Base-by-base conservation (phyloP, 2,113 vertebrate species). In the Hepsetus odoe region DNA sequence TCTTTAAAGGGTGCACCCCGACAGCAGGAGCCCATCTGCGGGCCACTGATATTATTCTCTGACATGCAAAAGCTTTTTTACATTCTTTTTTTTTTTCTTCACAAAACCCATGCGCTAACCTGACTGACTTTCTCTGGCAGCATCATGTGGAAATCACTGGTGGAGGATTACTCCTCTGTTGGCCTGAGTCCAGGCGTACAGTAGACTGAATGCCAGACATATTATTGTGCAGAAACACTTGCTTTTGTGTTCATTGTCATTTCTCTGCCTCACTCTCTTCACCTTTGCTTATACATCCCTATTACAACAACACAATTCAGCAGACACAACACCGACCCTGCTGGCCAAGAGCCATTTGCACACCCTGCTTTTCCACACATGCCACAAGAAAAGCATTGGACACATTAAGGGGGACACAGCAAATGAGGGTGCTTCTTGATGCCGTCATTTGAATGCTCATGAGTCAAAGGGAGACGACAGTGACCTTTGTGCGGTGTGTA, bases 91-190 rank as follows among this genome's bases (percentile, higher is more conserved):
- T 20, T 49, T 49, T 14, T n/a, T n/a, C n/a, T n/a, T n/a, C n/a
- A n/a, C n/a, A n/a, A n/a, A n/a, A n/a, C n/a, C n/a, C n/a, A n/a
- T 85, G 84, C 81, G 86, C 87, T 83, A 88, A 89, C 83, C 81
- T 87, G 87, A 88, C 83, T 90, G 85, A 89, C 85, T 88, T 86
- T 80, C 87, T 89, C 79, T 85, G 86, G 85, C 87, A 85, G 86
- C 87, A 86, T 84, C 82, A 84, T 85, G 85, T 65, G 81, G 88
- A 89, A 87, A 84, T 86, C 85, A 84, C 76, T 79, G 74, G 83
- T 86, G 86, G 85, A 86, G 86, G 83, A 88, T 89, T 91, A 89
- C 85, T 84, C 86, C 74, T 72, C 77, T 80, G 30, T 86, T 91
- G 89, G 89, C 88, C 86, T 12, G 74, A 70, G 82, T 89, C 87